Conservation (phyloP, 2,888 invertebrate species). For the Epinotia brunnichana region DNA sequence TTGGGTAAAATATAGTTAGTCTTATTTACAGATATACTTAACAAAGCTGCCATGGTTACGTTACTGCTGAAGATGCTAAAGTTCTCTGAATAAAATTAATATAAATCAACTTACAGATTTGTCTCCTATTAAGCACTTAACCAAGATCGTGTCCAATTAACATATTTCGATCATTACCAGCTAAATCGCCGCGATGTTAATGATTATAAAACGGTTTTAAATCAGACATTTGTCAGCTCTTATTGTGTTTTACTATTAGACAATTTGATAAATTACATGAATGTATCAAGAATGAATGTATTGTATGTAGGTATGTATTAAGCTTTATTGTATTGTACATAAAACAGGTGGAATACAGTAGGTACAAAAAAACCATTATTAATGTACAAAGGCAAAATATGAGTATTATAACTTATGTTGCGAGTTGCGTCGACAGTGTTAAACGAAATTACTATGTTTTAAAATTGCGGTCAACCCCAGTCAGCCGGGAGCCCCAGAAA, state of each 20-base stretch:
- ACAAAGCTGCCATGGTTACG: too few relatives aligned
- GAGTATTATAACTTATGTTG: background rate
- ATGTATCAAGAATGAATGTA: too few relatives aligned
- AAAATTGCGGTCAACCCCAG: too few relatives aligned
- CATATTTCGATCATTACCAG: constrained; percentile 33
- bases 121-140: constrained; percentile 2
- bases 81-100: background rate
- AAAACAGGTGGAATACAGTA: too few relatives aligned
- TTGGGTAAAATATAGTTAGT: too few relatives aligned
- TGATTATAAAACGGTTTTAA: constrained; percentile 19
- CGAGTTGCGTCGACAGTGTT: background rate
- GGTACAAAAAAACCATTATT: too few relatives aligned
- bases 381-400: too few relatives aligned
- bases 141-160: constrained; percentile 13
- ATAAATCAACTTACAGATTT: constrained; percentile 1
- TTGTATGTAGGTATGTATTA: too few relatives aligned
- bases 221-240: constrained; percentile 19
- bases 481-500: too few relatives aligned
- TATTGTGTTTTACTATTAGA: constrained; percentile 17
- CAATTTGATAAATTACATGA: too few relatives aligned
- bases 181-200: constrained; percentile 21
- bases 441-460: background rate
- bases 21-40: too few relatives aligned
- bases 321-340: too few relatives aligned
- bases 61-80: background rate